phyloP scores from a whole-genome alignment of 2,113 vertebrate genomes.

The Cavia aperea region DNA sequence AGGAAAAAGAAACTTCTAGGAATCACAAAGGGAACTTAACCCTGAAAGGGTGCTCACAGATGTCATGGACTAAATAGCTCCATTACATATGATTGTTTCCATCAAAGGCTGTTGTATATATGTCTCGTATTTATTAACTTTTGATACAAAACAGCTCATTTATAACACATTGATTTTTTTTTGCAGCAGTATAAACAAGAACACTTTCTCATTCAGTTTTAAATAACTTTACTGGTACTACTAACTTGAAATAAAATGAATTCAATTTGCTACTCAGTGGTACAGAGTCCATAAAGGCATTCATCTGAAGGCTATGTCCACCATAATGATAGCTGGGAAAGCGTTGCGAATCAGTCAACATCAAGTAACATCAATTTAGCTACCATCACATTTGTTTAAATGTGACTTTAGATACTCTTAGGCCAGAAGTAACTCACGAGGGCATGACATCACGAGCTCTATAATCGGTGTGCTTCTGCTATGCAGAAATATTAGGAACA shows the following conservation, averaged over 20 bases:
- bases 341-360: slow-evolving; percentile 27
- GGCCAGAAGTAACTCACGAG: slow-evolving; percentile 73
- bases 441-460: slow-evolving; percentile 59
- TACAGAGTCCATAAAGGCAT: slow-evolving; percentile 32
- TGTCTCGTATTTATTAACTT: slow-evolving; percentile 71
- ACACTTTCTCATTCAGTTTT: slow-evolving; percentile 61
- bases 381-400: slow-evolving; percentile 54
- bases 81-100: slow-evolving; percentile 47
- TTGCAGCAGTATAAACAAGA: slow-evolving; percentile 52
- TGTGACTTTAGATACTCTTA: slow-evolving; percentile 55
- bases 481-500: slow-evolving; percentile 75
- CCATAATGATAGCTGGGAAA: slow-evolving; percentile 42
- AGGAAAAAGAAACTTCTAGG: slow-evolving; percentile 30
- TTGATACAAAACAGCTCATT: slow-evolving; percentile 72
- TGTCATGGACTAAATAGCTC: slow-evolving; percentile 18
- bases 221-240: slow-evolving; percentile 55
- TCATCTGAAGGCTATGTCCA: slow-evolving; percentile 43
- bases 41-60: slow-evolving; percentile 24
- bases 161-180: slow-evolving; percentile 66
- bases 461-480: slow-evolving; percentile 76
- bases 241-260: slow-evolving; percentile 53
- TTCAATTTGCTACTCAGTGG: slow-evolving; percentile 34
- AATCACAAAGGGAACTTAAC: slow-evolving; percentile 40
- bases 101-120: slow-evolving; percentile 62
- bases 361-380: slow-evolving; percentile 45